Base-by-base conservation (phyloP, 2,113 vertebrate genomes). In the Tapirus terrestris region DNA sequence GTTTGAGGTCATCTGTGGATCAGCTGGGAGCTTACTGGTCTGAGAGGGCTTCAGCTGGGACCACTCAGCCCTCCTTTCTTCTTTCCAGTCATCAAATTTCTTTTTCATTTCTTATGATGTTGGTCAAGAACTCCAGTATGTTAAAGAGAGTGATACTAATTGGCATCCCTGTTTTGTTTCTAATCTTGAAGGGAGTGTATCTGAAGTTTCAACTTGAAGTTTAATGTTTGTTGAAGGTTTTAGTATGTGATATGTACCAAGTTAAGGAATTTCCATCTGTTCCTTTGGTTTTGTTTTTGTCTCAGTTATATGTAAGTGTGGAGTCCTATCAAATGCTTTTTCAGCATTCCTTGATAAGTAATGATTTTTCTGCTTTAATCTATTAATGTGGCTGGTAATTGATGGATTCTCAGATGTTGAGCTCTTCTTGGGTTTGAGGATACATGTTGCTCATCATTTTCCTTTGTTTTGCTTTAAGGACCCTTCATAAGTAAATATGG, bases 391-490 rank as follows among this genome's bases (percentile, higher is more conserved):
- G n/a, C 48, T 17, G 79, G 33, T 81, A 90, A 81, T 61, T 65
- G 45, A 31, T 82, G 70, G 12, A 51, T 84, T 92, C 36, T 89
- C 56, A 93, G 63, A 61, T 58, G 10, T 33, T 56, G 29, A 70
- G 61, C 31, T 84, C 2, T 75, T 4, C 45, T 94, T 58, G 33
- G 3, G 0, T 94, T 86, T 93, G 70, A 43, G 63, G 39, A 67
- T 85, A 94, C 18, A 53, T 72, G 31, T 89, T 83, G 13, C 9
- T 94, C 39, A 85, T 97, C 17, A 29, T 97, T 91, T 95, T 95
- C n/a, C 27, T 94, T 65, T 82, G 67, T 48, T 73, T 77, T 67
- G 4, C 56, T 91, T 53, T 76, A 53, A 94, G 53, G 61, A 53
- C 20, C 13, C 80, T 94, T 92, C 68, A 72, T 95, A 92, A 96